These are phyloP conservation scores for Epistrophe grossulariae DNA, from an alignment of 2,888 invertebrate species.

Conservation along the genomic window DNA sequence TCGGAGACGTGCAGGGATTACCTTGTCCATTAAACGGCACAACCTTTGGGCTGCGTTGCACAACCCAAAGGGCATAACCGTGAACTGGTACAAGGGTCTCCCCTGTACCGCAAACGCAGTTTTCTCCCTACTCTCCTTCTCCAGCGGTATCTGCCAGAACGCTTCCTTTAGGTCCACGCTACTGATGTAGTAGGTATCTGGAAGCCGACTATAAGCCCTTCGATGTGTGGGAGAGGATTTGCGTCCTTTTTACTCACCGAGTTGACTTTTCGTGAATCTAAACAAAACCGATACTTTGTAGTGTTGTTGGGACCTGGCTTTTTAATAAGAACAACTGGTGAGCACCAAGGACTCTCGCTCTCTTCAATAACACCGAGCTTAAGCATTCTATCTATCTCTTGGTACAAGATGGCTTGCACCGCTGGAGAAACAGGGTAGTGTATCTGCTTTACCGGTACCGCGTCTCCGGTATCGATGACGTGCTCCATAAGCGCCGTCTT, in stretches of 20 bases:
- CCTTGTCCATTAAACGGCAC: no score
- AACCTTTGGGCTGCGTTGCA: neutral
- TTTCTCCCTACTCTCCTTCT: neutral
- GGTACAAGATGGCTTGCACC: neutral
- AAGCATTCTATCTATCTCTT: neutral
- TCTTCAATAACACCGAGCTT: no score
- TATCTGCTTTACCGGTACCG: neutral
- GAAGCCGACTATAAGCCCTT: neutral
- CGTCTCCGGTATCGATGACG: slow-evolving; percentile 5
- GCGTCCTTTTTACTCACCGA: neutral
- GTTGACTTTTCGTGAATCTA: slow-evolving; percentile 3
- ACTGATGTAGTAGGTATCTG: neutral
- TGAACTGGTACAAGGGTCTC: neutral
- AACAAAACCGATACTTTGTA: neutral
- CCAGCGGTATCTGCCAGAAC: neutral
- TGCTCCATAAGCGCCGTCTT: neutral
- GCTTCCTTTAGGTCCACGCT: neutral
- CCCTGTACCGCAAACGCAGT: neutral
- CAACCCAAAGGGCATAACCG: neutral
- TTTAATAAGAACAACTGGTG: neutral
- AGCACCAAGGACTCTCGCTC: neutral
- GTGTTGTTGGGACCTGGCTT: neutral
- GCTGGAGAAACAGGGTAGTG: slow-evolving; percentile 10
- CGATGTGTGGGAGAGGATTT: neutral
- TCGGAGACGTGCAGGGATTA: neutral